These are phyloP conservation scores for Rhinatrema bivittatum DNA, from an alignment of 2,797 vertebrate genomes.

Conservation along the genomic window DNA sequence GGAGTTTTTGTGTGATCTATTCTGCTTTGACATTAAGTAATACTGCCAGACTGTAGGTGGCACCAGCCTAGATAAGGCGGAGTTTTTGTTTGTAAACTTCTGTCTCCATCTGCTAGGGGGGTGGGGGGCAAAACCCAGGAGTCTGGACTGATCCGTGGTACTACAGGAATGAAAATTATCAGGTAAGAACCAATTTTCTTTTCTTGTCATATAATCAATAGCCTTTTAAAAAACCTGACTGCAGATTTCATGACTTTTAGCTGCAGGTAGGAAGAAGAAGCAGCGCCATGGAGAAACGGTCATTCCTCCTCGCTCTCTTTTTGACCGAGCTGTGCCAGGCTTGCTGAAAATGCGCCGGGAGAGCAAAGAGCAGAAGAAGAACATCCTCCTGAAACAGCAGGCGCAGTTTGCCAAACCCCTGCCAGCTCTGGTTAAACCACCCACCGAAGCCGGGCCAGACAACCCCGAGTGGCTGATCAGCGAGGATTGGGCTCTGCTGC, in stretches of 20 bases:
- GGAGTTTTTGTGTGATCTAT: no score
- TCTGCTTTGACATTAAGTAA: no score
- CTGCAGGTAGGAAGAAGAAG: constrained; percentile 85
- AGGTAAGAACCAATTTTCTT: no score
- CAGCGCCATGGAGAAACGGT: constrained; percentile 84
- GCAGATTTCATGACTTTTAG: constrained; percentile 9
- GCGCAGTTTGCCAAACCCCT: constrained; percentile 84
- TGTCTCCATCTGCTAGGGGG: no score
- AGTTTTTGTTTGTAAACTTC: no score
- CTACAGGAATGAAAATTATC: no score
- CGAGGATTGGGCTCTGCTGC: constrained; percentile 89
- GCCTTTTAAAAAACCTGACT: background rate
- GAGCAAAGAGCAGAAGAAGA: constrained; percentile 88
- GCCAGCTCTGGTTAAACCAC: constrained; percentile 79
- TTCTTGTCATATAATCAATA: no score
- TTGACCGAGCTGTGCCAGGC: constrained; percentile 74
- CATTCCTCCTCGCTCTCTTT: constrained; percentile 85
- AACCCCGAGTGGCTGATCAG: constrained; percentile 93
- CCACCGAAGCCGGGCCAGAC: constrained; percentile 77
- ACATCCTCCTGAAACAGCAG: constrained; percentile 84
- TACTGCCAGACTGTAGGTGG: no score
- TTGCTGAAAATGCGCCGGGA: constrained; percentile 85
- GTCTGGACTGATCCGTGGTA: no score
- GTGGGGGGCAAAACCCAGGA: no score
- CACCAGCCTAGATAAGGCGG: no score